These are phyloP conservation scores for Harpagifer antarcticus DNA, from an alignment of 2,797 vertebrate genomes.

Conservation along the genomic window DNA sequence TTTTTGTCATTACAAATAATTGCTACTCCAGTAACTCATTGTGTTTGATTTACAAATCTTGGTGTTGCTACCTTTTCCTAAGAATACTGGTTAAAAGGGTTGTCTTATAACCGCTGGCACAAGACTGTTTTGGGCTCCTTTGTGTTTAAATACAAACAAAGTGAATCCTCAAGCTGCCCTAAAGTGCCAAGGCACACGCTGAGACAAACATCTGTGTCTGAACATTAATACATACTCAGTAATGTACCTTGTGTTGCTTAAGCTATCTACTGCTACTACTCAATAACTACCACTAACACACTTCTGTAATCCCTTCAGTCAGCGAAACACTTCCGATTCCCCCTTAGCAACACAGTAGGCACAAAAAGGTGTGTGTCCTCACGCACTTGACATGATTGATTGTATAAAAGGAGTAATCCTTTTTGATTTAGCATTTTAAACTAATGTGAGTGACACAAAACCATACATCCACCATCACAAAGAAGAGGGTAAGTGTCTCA, in stretches of 20 bases:
- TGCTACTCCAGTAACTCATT: constrained; percentile 64
- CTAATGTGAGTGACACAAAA: constrained; percentile 37
- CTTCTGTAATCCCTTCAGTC: constrained; percentile 19
- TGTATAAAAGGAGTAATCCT: constrained; percentile 68
- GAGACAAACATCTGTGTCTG: constrained; percentile 67
- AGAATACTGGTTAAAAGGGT: constrained; percentile 57
- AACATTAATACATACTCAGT: constrained; percentile 40
- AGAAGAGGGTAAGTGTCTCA: constrained; percentile 29
- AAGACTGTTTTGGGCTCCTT: constrained; percentile 66
- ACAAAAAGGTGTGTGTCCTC: constrained; percentile 74
- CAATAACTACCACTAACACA: constrained; percentile 16
- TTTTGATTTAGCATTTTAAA: constrained; percentile 49
- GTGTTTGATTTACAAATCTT: constrained; percentile 59
- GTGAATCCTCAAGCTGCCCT: constrained; percentile 71
- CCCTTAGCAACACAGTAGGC: constrained; percentile 71
- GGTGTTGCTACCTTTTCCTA: constrained; percentile 59
- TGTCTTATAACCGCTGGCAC: constrained; percentile 64
- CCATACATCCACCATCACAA: constrained; percentile 45
- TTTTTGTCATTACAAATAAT: constrained; percentile 47
- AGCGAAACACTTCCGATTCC: constrained; percentile 27
- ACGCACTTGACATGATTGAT: constrained; percentile 76
- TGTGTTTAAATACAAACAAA: constrained; percentile 59
- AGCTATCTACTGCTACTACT: constrained; percentile 42
- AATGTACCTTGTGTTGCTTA: constrained; percentile 52
- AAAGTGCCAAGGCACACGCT: constrained; percentile 79